Base-by-base conservation (phyloP, 2,797 vertebrate species). In the Acanthurus leucopareius region DNA sequence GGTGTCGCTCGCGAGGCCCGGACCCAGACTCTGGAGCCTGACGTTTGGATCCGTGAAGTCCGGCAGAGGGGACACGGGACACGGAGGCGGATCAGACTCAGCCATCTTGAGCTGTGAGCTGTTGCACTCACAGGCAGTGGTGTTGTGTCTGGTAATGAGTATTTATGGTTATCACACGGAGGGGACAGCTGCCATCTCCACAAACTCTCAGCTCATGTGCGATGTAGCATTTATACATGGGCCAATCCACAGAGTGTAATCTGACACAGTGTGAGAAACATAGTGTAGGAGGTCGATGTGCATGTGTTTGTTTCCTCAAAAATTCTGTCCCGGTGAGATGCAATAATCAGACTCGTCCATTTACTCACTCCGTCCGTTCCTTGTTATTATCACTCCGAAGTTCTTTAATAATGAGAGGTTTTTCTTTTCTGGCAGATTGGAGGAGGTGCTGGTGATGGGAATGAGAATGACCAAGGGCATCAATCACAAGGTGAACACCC, bases 391-490 rank as follows among this genome's bases (percentile, higher is more conserved):
- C 74, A 63, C 13, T 72, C 32, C 47, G 25, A 74, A 25, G 38
- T 48, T 83, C 66, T 77, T 8, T 54, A n/a, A 72, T 54, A n/a
- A 72, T 78, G 22, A 80, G 78, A 76, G 42, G 7, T 77, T 16
- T 88, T 35, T 35, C 32, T 65, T 88, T 56, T 71, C 82, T 83
- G 28, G 3, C 89, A 99, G 98, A 65, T 76, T 98, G 91, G 96
- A 98, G 92, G 97, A 99, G 89, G 92, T 96, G 87, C 88, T 99
- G 87, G 93, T 93, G 53, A 93, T 97, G 94, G 98, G 97, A n/a
- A 93, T 99, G 78, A 96, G 97, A 56, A 96, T 94, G 1, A 94
- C 95, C 0, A 83, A 93, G 44, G 97, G 98, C 52, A 64, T 99
- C 84, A 92, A 93, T 40, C 96, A 97, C 0, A 80, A 97, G 96